Percentiles rank a stretch among this genome's conserved stretches.
These are phyloP conservation scores for Subacronicta megacephala DNA, from an alignment of 2,888 invertebrate species.

Conservation along the genomic window DNA sequence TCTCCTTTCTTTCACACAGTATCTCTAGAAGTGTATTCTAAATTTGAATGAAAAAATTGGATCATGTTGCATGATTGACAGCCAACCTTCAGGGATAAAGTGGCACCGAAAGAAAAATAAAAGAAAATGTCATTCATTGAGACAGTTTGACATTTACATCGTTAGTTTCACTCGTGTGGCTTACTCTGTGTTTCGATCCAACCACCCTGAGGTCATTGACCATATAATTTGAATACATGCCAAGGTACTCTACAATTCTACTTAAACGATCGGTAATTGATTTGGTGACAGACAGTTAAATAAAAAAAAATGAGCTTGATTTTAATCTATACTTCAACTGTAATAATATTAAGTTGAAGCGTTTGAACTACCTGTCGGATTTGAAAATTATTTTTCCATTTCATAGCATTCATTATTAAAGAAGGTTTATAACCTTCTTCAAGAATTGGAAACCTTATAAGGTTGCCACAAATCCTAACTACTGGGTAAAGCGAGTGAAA, in stretches of 20 bases:
- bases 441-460: no score
- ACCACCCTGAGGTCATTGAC: conserved; percentile 41
- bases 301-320: conserved; percentile 9
- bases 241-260: conserved; percentile 34
- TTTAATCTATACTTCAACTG: no score
- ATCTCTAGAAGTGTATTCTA: conserved; percentile 7
- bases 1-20: no score
- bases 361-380: no score
- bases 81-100: neutral
- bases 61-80: neutral
- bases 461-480: no score
- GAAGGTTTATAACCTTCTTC: no score
- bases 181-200: conserved; percentile 15
- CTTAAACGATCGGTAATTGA: conserved; percentile 37
- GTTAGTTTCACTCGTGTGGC: conserved; percentile 14
- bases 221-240: conserved; percentile 50
- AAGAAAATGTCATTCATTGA: neutral
- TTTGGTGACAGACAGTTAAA: conserved; percentile 44
- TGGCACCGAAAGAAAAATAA: neutral
- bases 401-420: no score
- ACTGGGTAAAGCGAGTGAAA: no score
- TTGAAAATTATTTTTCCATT: no score
- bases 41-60: neutral
- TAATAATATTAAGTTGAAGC: no score
- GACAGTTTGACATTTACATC: conserved; percentile 30